phyloP scores from a whole-genome alignment of 2,113 vertebrate genomes.

The Ahaetulla prasina region DNA sequence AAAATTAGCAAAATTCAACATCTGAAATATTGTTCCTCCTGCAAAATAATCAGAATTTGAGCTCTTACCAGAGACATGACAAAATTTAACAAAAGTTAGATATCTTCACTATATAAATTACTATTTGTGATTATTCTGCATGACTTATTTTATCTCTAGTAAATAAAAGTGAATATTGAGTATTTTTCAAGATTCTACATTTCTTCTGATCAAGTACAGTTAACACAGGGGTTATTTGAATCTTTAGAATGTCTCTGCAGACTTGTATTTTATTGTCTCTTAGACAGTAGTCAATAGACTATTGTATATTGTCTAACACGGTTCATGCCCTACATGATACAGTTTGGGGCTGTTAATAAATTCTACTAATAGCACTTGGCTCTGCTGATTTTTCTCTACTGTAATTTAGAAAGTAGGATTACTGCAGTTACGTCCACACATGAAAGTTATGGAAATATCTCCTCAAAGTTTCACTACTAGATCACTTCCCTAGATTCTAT shows the following conservation, averaged over 20 bases:
- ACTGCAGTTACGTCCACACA: not conserved
- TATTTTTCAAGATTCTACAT: conserved; percentile 41
- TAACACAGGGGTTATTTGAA: conserved; percentile 22
- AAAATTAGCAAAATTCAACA: conserved; percentile 31
- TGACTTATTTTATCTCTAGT: conserved; percentile 50
- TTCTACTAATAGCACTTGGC: conserved; percentile 16
- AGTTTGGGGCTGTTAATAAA: conserved; percentile 7
- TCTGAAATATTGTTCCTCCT: conserved; percentile 32
- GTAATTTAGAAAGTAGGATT: conserved; percentile 15
- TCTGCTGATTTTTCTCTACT: not conserved
- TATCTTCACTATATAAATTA: conserved; percentile 35
- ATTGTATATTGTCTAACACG: not conserved
- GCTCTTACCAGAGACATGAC: conserved; percentile 20
- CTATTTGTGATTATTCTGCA: conserved; percentile 48
- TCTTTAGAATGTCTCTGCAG: conserved; percentile 24
- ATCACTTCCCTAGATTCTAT: not conserved
- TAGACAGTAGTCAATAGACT: not conserved
- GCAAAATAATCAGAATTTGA: conserved; percentile 43
- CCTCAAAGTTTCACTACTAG: not conserved
- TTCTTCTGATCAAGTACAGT: conserved; percentile 45
- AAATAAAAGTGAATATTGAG: conserved; percentile 47
- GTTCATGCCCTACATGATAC: conserved; percentile 2
- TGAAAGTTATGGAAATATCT: not conserved
- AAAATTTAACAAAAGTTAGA: conserved; percentile 37
- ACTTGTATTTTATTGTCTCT: not conserved